Evolutionary conservation across 2,888 invertebrate species (phyloP).

Genomic region (Tetropium fuscum): DNA sequence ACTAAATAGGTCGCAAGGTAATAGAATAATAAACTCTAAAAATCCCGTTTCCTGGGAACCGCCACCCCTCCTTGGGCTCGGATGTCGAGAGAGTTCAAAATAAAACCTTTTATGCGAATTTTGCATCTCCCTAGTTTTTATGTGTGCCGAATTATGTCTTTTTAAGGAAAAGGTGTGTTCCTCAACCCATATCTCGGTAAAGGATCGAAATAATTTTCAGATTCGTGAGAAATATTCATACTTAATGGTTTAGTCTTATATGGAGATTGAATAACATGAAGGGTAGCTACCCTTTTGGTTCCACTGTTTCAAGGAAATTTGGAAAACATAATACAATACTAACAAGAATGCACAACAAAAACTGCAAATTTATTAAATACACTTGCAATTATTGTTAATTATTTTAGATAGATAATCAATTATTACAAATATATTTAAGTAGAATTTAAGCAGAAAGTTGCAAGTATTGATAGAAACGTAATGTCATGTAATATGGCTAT

Average conservation of each 20-base stretch:
- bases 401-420: too few species aligned
- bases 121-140: slow-evolving; percentile 45
- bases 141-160: slow-evolving; percentile 35
- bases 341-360: too few species aligned
- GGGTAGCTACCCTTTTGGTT: too few species aligned
- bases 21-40: slow-evolving; percentile 42
- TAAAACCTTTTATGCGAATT: slow-evolving; percentile 42
- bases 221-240: slow-evolving; percentile 39
- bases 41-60: slow-evolving; percentile 54
- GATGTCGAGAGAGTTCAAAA: slow-evolving; percentile 38
- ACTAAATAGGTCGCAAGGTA: slow-evolving; percentile 56
- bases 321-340: too few species aligned
- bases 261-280: slow-evolving; percentile 29
- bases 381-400: too few species aligned
- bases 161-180: slow-evolving; percentile 34
- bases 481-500: too few species aligned
- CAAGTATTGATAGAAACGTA: too few species aligned
- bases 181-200: slow-evolving; percentile 32
- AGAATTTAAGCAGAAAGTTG: too few species aligned
- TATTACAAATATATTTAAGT: too few species aligned
- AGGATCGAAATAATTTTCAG: slow-evolving; percentile 39
- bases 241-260: slow-evolving; percentile 30
- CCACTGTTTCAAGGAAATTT: too few species aligned
- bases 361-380: too few species aligned
- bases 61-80: slow-evolving; percentile 28